These are phyloP conservation scores for Eriosoma lanigerum DNA, from an alignment of 1,140 invertebrate species.

Conservation along the genomic window DNA sequence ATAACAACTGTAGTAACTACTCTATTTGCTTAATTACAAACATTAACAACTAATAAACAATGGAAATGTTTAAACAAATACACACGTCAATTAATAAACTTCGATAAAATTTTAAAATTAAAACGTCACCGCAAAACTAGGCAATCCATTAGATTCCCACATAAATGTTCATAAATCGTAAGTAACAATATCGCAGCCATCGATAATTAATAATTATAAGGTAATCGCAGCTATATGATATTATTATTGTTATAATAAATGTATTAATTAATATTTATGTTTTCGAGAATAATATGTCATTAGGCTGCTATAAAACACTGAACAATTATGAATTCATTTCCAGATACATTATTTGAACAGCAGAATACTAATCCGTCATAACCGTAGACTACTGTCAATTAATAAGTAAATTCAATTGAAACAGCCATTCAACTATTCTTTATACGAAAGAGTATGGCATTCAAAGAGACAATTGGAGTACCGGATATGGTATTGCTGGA, in stretches of 20 bases:
- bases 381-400: not conserved
- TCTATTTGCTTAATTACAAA: not conserved
- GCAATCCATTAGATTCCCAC: not conserved
- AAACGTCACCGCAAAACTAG: not conserved
- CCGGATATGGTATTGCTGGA: conserved; percentile 33
- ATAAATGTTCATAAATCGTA: not conserved
- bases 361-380: not conserved
- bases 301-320: not conserved
- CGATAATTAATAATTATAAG: conserved; percentile 12
- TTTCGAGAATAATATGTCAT: not conserved
- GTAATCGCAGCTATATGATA: too few species aligned
- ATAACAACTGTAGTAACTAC: not conserved
- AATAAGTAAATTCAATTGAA: too few species aligned
- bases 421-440: too few species aligned
- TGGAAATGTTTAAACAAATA: not conserved
- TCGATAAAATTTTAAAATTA: conserved; percentile 14
- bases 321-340: not conserved
- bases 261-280: not conserved
- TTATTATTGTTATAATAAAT: not conserved
- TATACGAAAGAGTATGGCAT: not conserved
- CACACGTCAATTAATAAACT: not conserved
- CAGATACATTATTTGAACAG: not conserved
- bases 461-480: not conserved
- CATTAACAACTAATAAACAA: not conserved
- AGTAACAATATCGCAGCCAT: not conserved